Evolutionary conservation across 2,888 invertebrate species (phyloP), one percentile per base, ranked within the genome.

Genomic region (Trissolcus brochymenae): DNA sequence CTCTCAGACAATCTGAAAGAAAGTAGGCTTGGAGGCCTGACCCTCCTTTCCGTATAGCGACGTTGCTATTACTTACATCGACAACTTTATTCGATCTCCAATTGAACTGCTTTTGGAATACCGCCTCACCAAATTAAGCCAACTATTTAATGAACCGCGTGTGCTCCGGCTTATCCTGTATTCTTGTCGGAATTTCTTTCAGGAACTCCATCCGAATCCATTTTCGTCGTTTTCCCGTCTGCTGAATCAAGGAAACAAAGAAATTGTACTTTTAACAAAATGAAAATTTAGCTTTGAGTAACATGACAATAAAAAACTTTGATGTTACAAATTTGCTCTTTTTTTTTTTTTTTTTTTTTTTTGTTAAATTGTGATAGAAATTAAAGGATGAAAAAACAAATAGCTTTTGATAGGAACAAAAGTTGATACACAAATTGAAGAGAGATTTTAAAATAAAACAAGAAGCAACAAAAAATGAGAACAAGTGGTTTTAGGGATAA

Each of bases 11-110:
- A 79, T 78, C 56, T 70, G 71, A 80, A 86, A 85, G 86, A 86
- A 86, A 86, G 86, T 86, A 86, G 86, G 86, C 85, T 85, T 83
- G 83, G 79, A 72, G 67, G 68, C 62, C 81, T 83, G 83, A 81
- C 81, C 81, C 83, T 83, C 82, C 79, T 77, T 82, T 83, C 82
- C 81, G 84, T 85, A 84, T 81, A 83, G 84, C 83, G 81, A 83
- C 84, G 84, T 83, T 81, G 71, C 84, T 76, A 79, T 79, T 75
- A 72, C 78, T 75, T 72, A 75, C 62, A 68, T 66, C 75, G 61
- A 67, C 67, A 67, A 79, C 72, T 72, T 74, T 67, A 78, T 78
- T 78, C 78, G 70, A 73, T 78, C 74, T 71, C 71, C 62, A 62
- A 71, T 74, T 57, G 66, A 70, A 29, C 65, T 25, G 46, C 54